Base-by-base conservation (phyloP, 2,113 vertebrate genomes). In the Pollachius pollachius region DNA sequence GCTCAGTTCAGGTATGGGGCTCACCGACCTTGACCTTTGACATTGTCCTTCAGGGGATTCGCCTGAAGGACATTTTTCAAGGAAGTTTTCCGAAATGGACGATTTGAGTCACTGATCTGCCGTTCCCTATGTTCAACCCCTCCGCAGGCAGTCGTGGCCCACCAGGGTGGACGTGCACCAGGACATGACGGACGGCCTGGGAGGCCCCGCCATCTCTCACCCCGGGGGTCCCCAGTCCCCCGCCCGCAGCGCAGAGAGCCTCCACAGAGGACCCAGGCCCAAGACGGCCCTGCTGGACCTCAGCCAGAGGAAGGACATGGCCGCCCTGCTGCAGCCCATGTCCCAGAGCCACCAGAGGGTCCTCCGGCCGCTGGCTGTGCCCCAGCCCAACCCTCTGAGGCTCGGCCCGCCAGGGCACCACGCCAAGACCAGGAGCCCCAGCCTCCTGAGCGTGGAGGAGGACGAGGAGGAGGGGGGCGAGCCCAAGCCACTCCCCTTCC, bases 151-250 rank as follows among this genome's bases (percentile, higher is more conserved):
- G 17, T 99, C 97, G 0, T 99, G 97, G 97, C 97, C 97, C 0
- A 98, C 96, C 41, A 97, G 96, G 87, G 96, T 96, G 0, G 96
- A 98, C 9, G 94, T 98, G 19, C 95, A 97, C 23, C 97, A 99
- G 76, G 96, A 99, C 76, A 94, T 99, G 52, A 95, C 95, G 69
- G 95, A 98, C 65, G 95, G 97, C 69, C 91, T 99, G 41, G 96
- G 96, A 0, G 94, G 96, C 71, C 93, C 96, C 0, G 87, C 95
- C 48, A 92, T 99, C 71, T 96, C 95, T 11, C 97, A 98, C 0
- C 85, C 92, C 0, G 84, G 95, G 0, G 95, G 95, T 41, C 94
- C 96, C 2, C 95, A 95, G 85, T 92, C 97, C 1, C 96, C 97
- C 0, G 97, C 96, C 27, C 95, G 96, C 71, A 96, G 93, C 0